Evolutionary conservation across 2,888 invertebrate genomes (phyloP).

Genomic region (Andrena praecox): DNA sequence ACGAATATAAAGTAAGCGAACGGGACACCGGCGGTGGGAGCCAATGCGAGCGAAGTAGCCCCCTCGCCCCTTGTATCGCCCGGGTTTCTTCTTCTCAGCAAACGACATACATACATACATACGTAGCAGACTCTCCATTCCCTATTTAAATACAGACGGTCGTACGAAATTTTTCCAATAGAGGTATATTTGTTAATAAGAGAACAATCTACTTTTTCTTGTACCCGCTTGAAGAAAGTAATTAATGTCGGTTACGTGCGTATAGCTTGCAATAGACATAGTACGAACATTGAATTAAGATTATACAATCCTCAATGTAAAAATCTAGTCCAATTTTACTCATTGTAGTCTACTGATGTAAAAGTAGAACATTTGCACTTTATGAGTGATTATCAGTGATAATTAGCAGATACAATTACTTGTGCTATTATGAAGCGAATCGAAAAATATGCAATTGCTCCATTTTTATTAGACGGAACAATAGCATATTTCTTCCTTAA

Average conservation of each 20-base stretch:
- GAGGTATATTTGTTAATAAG: slow-evolving; percentile 53
- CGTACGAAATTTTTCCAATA: slow-evolving; percentile 30
- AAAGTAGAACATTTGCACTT: slow-evolving; percentile 50
- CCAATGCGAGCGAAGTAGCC: too few species aligned
- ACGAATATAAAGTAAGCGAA: too few species aligned
- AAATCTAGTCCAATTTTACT: slow-evolving; percentile 60
- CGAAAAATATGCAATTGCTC: slow-evolving; percentile 27
- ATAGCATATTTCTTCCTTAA: slow-evolving; percentile 16
- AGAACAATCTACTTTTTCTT: slow-evolving; percentile 62
- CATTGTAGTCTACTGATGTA: slow-evolving; percentile 49
- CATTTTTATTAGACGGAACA: slow-evolving; percentile 33
- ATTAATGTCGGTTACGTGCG: slow-evolving; percentile 43
- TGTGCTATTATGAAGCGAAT: slow-evolving; percentile 11
- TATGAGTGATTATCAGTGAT: slow-evolving; percentile 39
- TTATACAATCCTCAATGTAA: slow-evolving; percentile 58
- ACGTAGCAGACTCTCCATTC: slow-evolving; percentile 29
- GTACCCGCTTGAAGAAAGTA: slow-evolving; percentile 52
- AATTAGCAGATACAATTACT: slow-evolving; percentile 39
- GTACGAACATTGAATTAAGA: slow-evolving; percentile 43
- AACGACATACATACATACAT: background rate
- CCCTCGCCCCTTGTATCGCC: too few species aligned
- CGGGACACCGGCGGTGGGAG: too few species aligned
- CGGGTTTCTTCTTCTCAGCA: too few species aligned
- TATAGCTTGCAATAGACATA: slow-evolving; percentile 60
- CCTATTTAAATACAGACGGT: slow-evolving; percentile 20